Conservation (phyloP, 2,888 invertebrate species). For the Cantharis rufa region DNA sequence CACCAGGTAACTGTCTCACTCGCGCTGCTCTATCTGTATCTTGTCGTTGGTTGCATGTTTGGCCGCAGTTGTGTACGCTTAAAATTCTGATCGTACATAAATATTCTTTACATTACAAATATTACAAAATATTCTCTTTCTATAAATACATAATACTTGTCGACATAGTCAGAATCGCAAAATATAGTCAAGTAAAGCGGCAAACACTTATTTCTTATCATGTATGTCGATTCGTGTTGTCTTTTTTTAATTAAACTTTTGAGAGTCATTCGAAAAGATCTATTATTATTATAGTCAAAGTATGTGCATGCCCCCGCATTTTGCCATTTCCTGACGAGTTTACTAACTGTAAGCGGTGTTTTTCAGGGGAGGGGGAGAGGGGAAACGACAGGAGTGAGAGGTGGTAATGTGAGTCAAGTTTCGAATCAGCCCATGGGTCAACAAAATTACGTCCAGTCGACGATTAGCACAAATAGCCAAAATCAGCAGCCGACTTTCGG, state of each 20-base stretch:
- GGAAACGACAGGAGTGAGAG: slow-evolving; percentile 61
- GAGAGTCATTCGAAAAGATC: neutral
- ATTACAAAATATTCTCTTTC: neutral
- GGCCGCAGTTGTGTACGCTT: slow-evolving; percentile 28
- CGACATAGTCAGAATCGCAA: neutral
- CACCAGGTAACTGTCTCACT: slow-evolving; percentile 49
- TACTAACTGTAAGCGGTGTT: slow-evolving; percentile 19
- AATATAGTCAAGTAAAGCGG: neutral
- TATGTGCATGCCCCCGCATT: neutral
- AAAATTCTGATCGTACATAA: slow-evolving; percentile 5
- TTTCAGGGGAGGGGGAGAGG: slow-evolving; percentile 66
- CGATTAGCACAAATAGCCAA: slow-evolving; percentile 22
- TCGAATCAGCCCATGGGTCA: slow-evolving; percentile 24
- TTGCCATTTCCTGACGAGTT: neutral
- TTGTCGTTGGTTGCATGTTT: slow-evolving; percentile 28
- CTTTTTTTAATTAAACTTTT: neutral
- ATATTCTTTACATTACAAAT: neutral
- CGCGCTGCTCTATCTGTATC: slow-evolving; percentile 34
- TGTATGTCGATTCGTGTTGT: neutral
- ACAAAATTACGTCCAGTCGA: slow-evolving; percentile 23
- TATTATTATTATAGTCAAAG: neutral
- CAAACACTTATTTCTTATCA: neutral
- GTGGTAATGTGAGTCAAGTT: slow-evolving; percentile 52
- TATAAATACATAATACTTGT: neutral
- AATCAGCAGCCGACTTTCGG: slow-evolving; percentile 10